These are phyloP conservation scores for Aegotheles bennettii DNA, from an alignment of 2,113 vertebrate species.

Conservation along the genomic window DNA sequence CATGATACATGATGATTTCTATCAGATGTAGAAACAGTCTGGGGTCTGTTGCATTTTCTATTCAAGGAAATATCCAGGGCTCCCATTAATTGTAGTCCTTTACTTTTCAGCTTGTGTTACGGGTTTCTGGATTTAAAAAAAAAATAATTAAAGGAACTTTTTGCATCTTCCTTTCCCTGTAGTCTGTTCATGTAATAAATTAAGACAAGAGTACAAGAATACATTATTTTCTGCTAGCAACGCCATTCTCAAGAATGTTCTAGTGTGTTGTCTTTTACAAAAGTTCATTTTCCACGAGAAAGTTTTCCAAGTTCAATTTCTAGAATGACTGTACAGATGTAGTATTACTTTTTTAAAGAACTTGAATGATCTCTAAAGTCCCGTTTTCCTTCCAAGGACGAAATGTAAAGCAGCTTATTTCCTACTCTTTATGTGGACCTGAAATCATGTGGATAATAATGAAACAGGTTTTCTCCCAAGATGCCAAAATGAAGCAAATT, in stretches of 20 bases:
- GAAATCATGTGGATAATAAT: not conserved
- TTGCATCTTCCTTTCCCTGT: not conserved
- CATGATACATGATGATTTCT: not conserved
- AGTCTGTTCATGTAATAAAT: accelerated
- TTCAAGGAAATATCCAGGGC: not conserved
- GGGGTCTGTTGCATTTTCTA: not conserved
- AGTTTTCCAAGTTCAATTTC: not conserved
- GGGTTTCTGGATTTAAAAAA: not conserved
- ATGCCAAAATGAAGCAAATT: not conserved
- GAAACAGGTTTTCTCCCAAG: not conserved
- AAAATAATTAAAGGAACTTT: not conserved
- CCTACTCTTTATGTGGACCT: not conserved
- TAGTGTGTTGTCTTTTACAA: not conserved
- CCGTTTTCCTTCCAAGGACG: not conserved
- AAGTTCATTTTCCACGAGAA: not conserved
- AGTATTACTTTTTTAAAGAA: not conserved
- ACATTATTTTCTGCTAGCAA: not conserved
- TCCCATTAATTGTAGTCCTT: not conserved
- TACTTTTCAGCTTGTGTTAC: not conserved
- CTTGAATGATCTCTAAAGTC: not conserved
- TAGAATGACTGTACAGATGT: not conserved
- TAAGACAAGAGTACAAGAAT: not conserved
- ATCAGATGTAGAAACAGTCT: not conserved
- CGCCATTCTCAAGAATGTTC: not conserved
- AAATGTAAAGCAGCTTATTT: constrained; percentile 2